Evolutionary conservation across 2,797 vertebrate genomes (phyloP), one percentile per base, ranked within the genome.

Genomic region (Nannoperca obscura): DNA sequence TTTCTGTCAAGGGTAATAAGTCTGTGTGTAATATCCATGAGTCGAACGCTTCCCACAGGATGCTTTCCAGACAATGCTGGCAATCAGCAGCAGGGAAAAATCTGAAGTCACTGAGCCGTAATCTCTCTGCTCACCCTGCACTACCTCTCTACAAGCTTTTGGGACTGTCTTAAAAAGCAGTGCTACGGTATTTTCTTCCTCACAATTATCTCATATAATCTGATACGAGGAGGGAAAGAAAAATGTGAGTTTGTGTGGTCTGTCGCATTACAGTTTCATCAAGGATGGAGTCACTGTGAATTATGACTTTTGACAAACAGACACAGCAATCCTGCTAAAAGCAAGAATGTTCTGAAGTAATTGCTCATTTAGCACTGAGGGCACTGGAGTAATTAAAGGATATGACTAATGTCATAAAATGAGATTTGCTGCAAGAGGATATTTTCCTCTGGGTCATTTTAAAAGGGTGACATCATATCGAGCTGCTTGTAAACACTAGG

Each of bases 1-100:
- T 84, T 87, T 87, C 81, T 86, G 85, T 91, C 84, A 83, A 88
- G 89, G 87, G 83, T 84, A 88, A 92, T 88, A 92, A 83, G 80
- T 87, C 82, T 84, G 78, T 59, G 74, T 86, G 88, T 88, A 90
- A 90, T 78, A 92, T 89, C 84, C 81, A 80, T 61, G 71, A 88
- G 83, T 87, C 34, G 69, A 80, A 81, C 77, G 38, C 85, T 88
- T 89, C 89, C 90, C 63, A 77, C 88, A 85, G 91, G 89, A 89
- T 46, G 84, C 80, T 88, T 88, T 88, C 81, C 86, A 91, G 85
- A 93, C 83, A 88, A 91, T 80, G 40, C 83, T 60, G 71, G 80
- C 89, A 92, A 94, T 85, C 90, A 90, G 75, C 73, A 88, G 84
- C 75, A 78, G 75, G 79, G 72, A 83, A 82, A 86, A 81, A 78